Evolutionary conservation across 2,888 invertebrate species (phyloP).

Genomic region (Lasiommata megera): DNA sequence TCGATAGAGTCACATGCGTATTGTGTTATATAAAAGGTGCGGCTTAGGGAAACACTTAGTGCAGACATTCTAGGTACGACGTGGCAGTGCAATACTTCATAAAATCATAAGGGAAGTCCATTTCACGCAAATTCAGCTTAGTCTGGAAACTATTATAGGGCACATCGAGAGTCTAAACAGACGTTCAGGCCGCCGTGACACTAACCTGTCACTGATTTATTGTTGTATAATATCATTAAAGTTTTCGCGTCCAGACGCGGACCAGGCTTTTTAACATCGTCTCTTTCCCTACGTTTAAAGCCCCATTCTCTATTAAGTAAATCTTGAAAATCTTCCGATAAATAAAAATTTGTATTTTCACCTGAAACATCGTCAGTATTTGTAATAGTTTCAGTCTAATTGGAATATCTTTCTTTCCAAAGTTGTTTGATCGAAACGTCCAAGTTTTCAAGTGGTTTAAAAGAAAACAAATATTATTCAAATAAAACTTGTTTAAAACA

Average conservation of each 20-base stretch:
- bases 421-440: constrained; percentile 34
- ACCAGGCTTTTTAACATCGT: constrained; percentile 97
- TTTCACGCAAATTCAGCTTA: constrained; percentile 48
- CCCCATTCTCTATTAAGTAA: constrained; percentile 86
- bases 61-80: constrained; percentile 58
- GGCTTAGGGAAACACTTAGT: constrained; percentile 69
- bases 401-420: constrained; percentile 43
- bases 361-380: constrained; percentile 76
- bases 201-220: constrained; percentile 80
- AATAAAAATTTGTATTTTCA: constrained; percentile 74
- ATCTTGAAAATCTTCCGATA: constrained; percentile 78
- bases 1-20: constrained; percentile 58
- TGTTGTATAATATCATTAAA: constrained; percentile 73
- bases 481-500: constrained; percentile 25
- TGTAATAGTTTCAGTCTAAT: constrained; percentile 57
- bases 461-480: constrained; percentile 17
- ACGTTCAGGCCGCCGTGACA: constrained; percentile 69
- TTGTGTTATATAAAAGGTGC: constrained; percentile 55
- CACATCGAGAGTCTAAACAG: constrained; percentile 65
- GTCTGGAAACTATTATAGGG: constrained; percentile 45
- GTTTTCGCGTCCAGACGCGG: constrained; percentile 88
- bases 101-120: constrained; percentile 45
- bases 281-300: constrained; percentile 92
- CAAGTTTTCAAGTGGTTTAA: constrained; percentile 9
- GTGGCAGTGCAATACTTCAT: constrained; percentile 58